Percentiles rank a stretch among this genome's conserved stretches.
Conservation (phyloP, 2,113 vertebrate genomes). For the Gracilinanus agilis region DNA sequence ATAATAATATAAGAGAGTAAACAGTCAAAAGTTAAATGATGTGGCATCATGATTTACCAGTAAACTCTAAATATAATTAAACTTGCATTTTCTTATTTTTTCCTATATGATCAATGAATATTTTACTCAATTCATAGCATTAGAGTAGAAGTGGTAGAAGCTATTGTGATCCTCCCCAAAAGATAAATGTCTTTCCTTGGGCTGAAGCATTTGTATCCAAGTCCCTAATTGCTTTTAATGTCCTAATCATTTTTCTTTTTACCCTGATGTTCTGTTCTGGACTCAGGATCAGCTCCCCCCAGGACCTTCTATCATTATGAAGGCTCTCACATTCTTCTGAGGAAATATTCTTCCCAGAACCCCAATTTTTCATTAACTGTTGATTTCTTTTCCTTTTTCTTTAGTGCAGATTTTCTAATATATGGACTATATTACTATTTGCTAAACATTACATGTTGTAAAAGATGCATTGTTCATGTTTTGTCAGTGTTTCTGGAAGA, state of each 20-base stretch:
- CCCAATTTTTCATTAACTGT: conserved; percentile 63
- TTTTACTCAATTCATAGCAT: conserved; percentile 14
- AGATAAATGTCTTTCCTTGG: conserved; percentile 76
- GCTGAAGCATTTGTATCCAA: conserved; percentile 72
- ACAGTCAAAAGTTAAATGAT: neutral
- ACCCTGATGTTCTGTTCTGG: conserved; percentile 68
- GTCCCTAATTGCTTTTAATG: conserved; percentile 77
- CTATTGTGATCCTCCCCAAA: conserved; percentile 52
- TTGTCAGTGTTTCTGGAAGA: neutral
- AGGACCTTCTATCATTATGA: conserved; percentile 68
- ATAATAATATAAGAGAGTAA: neutral
- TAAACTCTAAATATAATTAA: neutral
- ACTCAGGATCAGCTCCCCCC: conserved; percentile 61
- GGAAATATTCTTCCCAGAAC: conserved; percentile 65
- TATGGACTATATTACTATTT: neutral
- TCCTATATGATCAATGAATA: conserved; percentile 7
- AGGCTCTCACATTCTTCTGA: conserved; percentile 56
- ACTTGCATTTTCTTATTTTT: neutral
- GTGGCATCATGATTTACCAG: neutral
- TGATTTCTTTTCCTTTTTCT: conserved; percentile 61
- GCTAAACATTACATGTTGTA: neutral
- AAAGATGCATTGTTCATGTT: neutral
- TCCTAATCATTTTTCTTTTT: conserved; percentile 75
- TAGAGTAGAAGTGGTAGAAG: conserved; percentile 43
- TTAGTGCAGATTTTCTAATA: neutral